These are phyloP conservation scores for Aphaenogaster rudis DNA, from an alignment of 1,140 invertebrate genomes.

Conservation along the genomic window DNA sequence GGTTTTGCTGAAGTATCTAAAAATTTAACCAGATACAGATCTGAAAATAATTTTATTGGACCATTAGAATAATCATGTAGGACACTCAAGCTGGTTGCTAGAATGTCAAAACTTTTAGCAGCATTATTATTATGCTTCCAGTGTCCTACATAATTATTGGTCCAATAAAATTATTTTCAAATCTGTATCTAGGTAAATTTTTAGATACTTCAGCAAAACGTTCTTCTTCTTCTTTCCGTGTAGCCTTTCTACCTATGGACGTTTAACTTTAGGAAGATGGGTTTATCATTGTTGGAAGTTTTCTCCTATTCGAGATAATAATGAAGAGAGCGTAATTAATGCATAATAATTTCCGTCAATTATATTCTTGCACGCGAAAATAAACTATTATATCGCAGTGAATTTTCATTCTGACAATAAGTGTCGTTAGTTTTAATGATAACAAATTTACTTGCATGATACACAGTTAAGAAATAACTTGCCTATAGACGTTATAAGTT, in stretches of 20 bases:
- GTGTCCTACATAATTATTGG: no score
- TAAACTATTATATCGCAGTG: background rate
- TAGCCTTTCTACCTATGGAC: background rate
- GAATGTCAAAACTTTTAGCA: no score
- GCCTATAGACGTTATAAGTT: background rate
- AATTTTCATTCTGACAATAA: background rate
- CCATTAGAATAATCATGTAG: no score
- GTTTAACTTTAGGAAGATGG: background rate
- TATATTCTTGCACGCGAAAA: slow-evolving; percentile 14
- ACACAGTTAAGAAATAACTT: background rate
- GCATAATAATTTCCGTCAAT: background rate
- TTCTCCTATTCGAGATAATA: background rate
- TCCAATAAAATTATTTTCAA: no score
- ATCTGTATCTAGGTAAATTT: no score
- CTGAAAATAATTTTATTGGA: no score
- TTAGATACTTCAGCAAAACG: no score
- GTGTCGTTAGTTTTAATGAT: background rate
- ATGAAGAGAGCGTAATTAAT: background rate
- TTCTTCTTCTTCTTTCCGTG: no score
- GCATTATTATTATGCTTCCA: no score
- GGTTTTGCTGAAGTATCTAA: no score
- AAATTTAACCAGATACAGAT: no score
- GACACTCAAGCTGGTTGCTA: no score
- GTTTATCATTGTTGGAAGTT: background rate
- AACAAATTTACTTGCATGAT: slow-evolving; percentile 5